Evolutionary conservation across 2,113 vertebrate species (phyloP).

Genomic region (Furnarius figulus): DNA sequence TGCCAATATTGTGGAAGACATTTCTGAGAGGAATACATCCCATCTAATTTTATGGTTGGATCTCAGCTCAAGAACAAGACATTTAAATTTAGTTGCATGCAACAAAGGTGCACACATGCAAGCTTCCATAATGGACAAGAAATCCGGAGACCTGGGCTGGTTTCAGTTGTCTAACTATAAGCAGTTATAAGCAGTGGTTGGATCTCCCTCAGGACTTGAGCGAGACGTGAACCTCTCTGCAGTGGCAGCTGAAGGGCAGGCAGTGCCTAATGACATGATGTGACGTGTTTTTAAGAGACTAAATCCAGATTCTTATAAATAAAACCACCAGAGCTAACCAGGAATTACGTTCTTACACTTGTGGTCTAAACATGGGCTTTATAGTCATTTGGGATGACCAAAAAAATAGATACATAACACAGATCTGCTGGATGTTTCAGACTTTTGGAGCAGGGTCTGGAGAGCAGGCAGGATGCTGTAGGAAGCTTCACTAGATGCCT

Average conservation of each 20-base stretch:
- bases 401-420: neutral
- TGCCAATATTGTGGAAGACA: neutral
- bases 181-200: neutral
- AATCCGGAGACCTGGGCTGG: neutral
- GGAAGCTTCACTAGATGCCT: neutral
- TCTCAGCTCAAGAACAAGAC: neutral
- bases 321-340: neutral
- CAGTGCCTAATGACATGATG: neutral
- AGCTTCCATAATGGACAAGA: neutral
- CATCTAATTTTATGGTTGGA: neutral
- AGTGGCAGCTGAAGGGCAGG: neutral
- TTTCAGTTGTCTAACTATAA: accelerated
- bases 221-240: neutral
- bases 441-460: neutral
- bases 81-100: neutral
- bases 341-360: neutral
- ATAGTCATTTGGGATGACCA: neutral
- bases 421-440: neutral
- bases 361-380: neutral
- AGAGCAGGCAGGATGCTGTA: neutral
- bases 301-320: neutral
- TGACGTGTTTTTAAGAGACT: neutral
- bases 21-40: neutral
- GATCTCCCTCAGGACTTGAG: neutral
- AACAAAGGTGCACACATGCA: neutral